Evolutionary conservation across 2,888 invertebrate genomes (phyloP).

Genomic region (Mamestra brassicae): DNA sequence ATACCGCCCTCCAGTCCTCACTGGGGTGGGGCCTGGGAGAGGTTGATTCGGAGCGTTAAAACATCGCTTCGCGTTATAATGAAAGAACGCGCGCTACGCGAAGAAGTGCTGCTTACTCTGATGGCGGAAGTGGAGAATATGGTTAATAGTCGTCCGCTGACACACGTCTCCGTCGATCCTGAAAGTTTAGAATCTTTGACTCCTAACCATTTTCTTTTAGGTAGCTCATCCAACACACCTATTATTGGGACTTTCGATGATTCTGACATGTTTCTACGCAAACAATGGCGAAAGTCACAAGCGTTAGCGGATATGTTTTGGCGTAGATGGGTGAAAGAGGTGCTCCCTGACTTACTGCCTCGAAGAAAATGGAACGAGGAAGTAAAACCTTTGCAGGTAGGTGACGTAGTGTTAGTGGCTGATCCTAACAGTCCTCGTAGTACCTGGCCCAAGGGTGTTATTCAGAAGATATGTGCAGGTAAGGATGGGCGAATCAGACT

Average conservation of each 20-base stretch:
- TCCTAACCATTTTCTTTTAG: neutral
- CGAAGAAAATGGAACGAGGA: too few species aligned
- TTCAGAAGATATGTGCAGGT: too few species aligned
- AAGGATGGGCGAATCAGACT: too few species aligned
- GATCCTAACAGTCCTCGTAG: neutral
- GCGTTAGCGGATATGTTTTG: slow-evolving; percentile 9
- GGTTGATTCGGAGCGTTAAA: neutral
- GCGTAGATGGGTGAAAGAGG: slow-evolving; percentile 7
- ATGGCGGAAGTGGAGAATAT: too few species aligned
- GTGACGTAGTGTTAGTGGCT: neutral
- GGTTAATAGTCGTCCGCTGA: slow-evolving; percentile 40
- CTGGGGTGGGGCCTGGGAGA: neutral
- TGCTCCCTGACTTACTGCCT: neutral
- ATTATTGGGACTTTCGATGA: neutral
- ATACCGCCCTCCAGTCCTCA: neutral
- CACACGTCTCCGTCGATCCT: slow-evolving; percentile 37
- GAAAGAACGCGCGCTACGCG: neutral
- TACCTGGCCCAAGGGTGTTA: too few species aligned
- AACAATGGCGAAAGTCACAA: slow-evolving; percentile 1
- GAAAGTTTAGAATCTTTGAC: too few species aligned
- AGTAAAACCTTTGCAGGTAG: too few species aligned
- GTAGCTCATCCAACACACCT: neutral
- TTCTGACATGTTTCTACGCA: neutral
- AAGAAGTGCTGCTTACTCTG: neutral
- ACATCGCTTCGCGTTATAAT: neutral